Percentiles rank a stretch among this genome's conserved stretches.
These are phyloP conservation scores for Cataglyphis hispanica DNA, from an alignment of 1,140 invertebrate species.

Conservation along the genomic window DNA sequence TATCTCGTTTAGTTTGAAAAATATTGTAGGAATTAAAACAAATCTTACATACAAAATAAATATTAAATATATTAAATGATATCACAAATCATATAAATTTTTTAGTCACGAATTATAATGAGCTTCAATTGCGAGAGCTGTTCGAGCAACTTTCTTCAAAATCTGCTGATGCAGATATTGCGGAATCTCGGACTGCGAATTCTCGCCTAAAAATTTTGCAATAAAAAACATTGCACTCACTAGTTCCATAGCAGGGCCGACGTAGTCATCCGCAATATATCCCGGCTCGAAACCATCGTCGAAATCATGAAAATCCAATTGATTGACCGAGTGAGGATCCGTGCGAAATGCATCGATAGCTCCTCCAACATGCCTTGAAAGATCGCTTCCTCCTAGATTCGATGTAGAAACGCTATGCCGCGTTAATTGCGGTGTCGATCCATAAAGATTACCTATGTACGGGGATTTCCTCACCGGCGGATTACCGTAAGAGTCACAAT, in stretches of 20 bases:
- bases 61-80: no score
- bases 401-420: slow-evolving; percentile 33
- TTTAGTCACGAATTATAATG: no score
- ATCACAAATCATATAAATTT: no score
- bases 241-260: slow-evolving; percentile 83
- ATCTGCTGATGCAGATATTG: neutral
- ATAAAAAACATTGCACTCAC: slow-evolving; percentile 69
- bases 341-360: slow-evolving; percentile 8
- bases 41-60: no score
- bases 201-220: neutral
- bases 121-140: no score
- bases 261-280: slow-evolving; percentile 76
- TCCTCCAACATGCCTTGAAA: slow-evolving; percentile 14
- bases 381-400: slow-evolving; percentile 29
- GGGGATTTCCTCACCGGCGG: slow-evolving; percentile 30
- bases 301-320: slow-evolving; percentile 63
- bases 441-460: slow-evolving; percentile 55
- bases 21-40: no score
- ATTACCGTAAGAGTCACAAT: slow-evolving; percentile 65
- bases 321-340: slow-evolving; percentile 61
- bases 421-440: slow-evolving; percentile 62
- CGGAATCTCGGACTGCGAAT: neutral
- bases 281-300: slow-evolving; percentile 60
- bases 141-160: neutral
- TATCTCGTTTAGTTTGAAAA: no score